Percentiles rank a stretch among this genome's conserved stretches.
Conservation (phyloP, 2,797 vertebrate genomes). For the Anolis apletophallus region DNA sequence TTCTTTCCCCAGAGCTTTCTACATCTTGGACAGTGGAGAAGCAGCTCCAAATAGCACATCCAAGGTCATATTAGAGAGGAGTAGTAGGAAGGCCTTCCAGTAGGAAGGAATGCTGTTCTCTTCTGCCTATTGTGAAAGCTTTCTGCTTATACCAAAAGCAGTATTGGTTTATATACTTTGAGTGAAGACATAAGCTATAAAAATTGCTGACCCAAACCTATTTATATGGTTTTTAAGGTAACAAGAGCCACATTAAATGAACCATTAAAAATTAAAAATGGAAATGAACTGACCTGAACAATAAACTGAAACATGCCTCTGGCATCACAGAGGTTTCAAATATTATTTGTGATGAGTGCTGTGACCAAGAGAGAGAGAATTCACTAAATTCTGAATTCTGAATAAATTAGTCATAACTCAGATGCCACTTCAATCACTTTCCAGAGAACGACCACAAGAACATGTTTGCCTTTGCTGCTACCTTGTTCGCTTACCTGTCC, state of each 20-base stretch:
- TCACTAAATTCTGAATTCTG: constrained; percentile 77
- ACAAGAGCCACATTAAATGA: constrained; percentile 75
- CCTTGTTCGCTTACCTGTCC: constrained; percentile 55
- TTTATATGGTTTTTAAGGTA: constrained; percentile 70
- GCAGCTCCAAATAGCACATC: neutral
- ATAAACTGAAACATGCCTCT: constrained; percentile 72
- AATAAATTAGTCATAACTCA: constrained; percentile 79
- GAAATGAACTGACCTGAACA: constrained; percentile 81
- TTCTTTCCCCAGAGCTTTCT: neutral
- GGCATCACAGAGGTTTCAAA: constrained; percentile 76
- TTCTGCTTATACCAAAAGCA: neutral
- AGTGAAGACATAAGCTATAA: constrained; percentile 58
- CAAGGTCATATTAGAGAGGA: constrained; percentile 23
- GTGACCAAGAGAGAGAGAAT: constrained; percentile 64
- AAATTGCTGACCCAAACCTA: constrained; percentile 64
- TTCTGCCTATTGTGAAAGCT: neutral
- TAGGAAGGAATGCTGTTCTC: neutral
- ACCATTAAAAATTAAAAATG: constrained; percentile 74
- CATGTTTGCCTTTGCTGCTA: constrained; percentile 47
- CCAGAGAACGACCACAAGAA: constrained; percentile 46
- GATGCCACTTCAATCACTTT: constrained; percentile 72
- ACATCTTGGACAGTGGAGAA: neutral
- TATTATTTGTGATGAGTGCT: constrained; percentile 74
- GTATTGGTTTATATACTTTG: constrained; percentile 33
- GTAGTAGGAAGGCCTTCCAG: constrained; percentile 1